A percentile compares a stretch with the other conserved stretches of the same genome.
These are phyloP conservation scores for Podarcis muralis DNA, from an alignment of 2,113 vertebrate genomes.

Conservation along the genomic window DNA sequence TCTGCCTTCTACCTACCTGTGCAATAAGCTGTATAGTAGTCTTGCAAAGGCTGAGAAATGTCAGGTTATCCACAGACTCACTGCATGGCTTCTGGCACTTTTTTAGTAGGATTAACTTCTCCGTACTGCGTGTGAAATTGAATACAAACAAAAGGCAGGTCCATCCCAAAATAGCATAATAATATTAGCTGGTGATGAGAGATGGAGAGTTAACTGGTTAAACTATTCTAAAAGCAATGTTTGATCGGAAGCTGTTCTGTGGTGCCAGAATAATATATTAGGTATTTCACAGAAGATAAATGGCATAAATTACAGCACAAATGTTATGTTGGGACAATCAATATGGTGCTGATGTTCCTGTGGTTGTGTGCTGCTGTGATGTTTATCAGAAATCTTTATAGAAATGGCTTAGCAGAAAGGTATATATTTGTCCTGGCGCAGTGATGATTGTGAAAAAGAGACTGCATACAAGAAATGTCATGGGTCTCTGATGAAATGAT, in stretches of 20 bases:
- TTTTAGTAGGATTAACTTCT: not conserved
- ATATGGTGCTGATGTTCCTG: not conserved
- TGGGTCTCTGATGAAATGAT: not conserved
- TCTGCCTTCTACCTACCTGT: not conserved
- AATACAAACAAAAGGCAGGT: not conserved
- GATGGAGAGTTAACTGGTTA: not conserved
- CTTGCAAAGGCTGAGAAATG: not conserved
- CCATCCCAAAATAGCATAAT: not conserved
- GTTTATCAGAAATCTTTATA: constrained; percentile 19
- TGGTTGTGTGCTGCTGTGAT: not conserved
- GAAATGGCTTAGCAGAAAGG: constrained; percentile 11
- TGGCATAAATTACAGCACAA: not conserved
- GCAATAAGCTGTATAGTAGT: no score
- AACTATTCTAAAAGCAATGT: not conserved
- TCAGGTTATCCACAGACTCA: not conserved
- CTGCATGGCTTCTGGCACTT: not conserved
- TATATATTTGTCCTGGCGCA: not conserved
- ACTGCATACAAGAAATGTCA: not conserved
- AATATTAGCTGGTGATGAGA: not conserved
- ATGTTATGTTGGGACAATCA: constrained; percentile 9
- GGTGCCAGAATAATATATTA: not conserved
- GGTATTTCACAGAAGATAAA: not conserved
- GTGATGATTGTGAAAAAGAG: not conserved
- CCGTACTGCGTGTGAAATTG: not conserved
- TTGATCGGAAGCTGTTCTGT: not conserved